Conservation (phyloP, 2,113 vertebrate genomes). For the Corythaeola cristata region DNA sequence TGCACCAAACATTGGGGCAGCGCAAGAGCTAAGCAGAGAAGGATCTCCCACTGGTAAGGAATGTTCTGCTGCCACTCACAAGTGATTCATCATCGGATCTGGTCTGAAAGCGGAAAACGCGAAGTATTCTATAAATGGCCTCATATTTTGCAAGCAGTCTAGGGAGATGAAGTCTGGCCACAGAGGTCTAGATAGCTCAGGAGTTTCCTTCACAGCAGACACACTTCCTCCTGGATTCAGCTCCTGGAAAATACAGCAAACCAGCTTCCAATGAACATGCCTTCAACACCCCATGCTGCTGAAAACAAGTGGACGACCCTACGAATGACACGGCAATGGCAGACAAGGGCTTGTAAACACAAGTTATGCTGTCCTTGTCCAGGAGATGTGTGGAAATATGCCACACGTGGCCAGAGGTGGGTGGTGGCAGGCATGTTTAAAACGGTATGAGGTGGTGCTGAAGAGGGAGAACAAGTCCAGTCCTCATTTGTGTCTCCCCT, state of each 20-base stretch:
- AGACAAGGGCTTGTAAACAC: neutral
- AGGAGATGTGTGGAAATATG: neutral
- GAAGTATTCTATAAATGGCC: neutral
- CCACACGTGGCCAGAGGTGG: neutral
- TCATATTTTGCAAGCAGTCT: neutral
- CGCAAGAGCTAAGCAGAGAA: neutral
- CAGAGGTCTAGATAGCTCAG: neutral
- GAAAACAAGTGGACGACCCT: neutral
- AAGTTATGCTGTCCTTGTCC: neutral
- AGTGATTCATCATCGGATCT: neutral
- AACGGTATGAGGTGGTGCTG: neutral
- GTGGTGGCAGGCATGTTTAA: neutral
- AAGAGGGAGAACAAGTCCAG: neutral
- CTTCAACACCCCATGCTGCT: neutral
- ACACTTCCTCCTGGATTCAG: neutral
- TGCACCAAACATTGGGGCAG: neutral
- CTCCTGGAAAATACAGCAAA: neutral
- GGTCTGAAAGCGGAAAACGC: neutral
- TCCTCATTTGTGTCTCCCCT: neutral
- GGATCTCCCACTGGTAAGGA: neutral
- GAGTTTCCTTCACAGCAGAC: neutral
- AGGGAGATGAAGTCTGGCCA: neutral
- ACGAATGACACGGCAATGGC: neutral
- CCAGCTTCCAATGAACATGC: neutral
- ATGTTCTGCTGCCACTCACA: neutral